Conservation (phyloP, 1,140 invertebrate genomes). For the Teleopsis dalmanni region DNA sequence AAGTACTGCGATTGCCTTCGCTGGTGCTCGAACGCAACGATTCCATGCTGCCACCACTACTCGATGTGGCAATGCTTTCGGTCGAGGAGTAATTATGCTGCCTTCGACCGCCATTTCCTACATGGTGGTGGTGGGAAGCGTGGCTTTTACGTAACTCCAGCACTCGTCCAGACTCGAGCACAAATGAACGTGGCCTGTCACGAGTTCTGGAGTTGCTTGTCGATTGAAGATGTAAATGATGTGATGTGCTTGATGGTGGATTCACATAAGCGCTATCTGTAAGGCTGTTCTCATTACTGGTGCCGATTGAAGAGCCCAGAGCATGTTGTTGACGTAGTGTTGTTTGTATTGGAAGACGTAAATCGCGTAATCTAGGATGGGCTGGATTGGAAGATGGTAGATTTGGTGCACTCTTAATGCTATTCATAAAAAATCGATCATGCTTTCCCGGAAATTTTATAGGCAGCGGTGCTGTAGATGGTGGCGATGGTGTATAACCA, state of each 20-base stretch:
- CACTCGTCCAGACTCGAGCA: conserved; percentile 39
- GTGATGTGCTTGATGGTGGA: conserved; percentile 35
- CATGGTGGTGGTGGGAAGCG: conserved; percentile 15
- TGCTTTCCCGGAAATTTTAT: conserved; percentile 64
- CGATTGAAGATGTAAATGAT: conserved; percentile 12
- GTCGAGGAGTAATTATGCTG: conserved; percentile 69
- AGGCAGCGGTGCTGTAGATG: conserved; percentile 69
- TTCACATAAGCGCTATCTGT: conserved; percentile 43
- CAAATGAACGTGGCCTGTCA: conserved; percentile 37
- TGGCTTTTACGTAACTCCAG: conserved; percentile 43
- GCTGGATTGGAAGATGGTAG: conserved; percentile 60
- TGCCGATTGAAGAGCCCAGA: conserved; percentile 15
- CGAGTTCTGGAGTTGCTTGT: conserved; percentile 12
- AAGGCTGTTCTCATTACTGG: conserved; percentile 58
- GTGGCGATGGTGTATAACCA: conserved; percentile 65
- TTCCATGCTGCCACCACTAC: conserved; percentile 76
- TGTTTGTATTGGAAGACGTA: conserved; percentile 54
- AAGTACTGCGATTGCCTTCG: conserved; percentile 71
- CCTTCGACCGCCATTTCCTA: conserved; percentile 35
- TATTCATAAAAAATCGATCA: conserved; percentile 60
- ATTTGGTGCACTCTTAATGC: conserved; percentile 69
- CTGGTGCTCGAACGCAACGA: conserved; percentile 73
- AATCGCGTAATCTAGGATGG: conserved; percentile 60
- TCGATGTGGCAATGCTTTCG: conserved; percentile 77
- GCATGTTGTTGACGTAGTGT: conserved; percentile 51